Base-by-base conservation (phyloP, 2,888 invertebrate species). In the Aricia artaxerxes region DNA sequence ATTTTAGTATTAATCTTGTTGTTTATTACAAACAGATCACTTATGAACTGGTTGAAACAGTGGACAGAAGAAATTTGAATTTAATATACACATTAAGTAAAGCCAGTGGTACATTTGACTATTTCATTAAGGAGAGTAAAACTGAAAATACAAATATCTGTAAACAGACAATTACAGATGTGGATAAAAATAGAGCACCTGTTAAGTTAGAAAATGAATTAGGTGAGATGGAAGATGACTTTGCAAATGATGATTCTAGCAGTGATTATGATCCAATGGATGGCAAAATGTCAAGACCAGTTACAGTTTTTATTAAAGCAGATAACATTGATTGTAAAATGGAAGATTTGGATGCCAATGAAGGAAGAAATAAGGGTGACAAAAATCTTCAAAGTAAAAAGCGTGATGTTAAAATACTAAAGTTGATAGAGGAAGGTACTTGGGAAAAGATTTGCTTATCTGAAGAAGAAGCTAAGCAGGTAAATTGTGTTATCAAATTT, bases 381-480 rank as follows among this genome's bases (percentile, higher is more conserved):
- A 5, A 61, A 7, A 60, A 35, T 3, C 49, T 35, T n/a, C 9
- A 80, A 38, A 38, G 69, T 57, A 60, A 38, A 73, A 78, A 78
- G 2, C 40, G 81, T 73, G 80, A 80, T 24, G 72, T 69, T 31
- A 83, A 81, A 80, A 83, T 82, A n/a, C 83, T 81, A 4, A 87
- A 86, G 84, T 84, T 86, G 80, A 83, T 90, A 3, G 88, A 91
- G 82, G 85, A 85, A 9, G 84, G 81, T 4, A 83, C 90, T 83
- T 94, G 94, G 94, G 89, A 89, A 79, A 88, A 86, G 24, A 84
- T 84, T 69, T 84, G 83, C 24, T 82, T 94, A 76, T 86, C 86
- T 1, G 94, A 94, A 79, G 91, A 92, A 4, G 91, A 92, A 73
- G 94, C 93, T 0, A 57, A 91, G 6, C 86, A 86, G 78, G 89